A percentile compares a stretch with the other conserved stretches of the same genome.
Conservation (phyloP, 2,888 invertebrate species). For the Lissocephala sabroskyi region DNA sequence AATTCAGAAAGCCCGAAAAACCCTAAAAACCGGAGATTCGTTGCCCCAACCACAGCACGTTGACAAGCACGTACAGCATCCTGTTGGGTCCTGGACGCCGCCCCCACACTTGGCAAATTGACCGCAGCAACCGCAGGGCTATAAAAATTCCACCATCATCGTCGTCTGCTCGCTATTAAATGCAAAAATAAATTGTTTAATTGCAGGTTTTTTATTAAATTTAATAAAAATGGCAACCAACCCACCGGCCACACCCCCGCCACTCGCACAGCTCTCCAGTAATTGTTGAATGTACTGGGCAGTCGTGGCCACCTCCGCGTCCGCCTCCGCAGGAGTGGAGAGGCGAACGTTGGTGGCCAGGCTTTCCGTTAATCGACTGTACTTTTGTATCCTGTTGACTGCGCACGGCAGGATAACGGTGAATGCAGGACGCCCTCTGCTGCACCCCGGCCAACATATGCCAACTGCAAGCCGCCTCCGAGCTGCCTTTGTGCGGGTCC, state of each 20-base stretch:
- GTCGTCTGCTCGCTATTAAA: neutral
- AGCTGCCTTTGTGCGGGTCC: neutral
- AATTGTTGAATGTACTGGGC: too few relatives aligned
- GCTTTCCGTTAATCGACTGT: slow-evolving; percentile 60
- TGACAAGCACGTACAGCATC: too few relatives aligned
- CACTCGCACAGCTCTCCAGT: neutral
- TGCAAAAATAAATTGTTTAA: slow-evolving; percentile 43
- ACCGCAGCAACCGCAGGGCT: slow-evolving; percentile 36
- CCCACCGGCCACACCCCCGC: neutral
- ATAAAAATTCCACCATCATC: slow-evolving; percentile 45
- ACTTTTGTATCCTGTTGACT: slow-evolving; percentile 52
- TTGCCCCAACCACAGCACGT: too few relatives aligned
- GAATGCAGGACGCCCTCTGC: neutral
- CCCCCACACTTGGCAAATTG: too few relatives aligned
- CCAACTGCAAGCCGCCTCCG: neutral
- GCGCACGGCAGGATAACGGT: slow-evolving; percentile 10
- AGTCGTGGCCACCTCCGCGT: too few relatives aligned
- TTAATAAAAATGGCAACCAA: slow-evolving; percentile 37
- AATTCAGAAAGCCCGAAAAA: too few relatives aligned
- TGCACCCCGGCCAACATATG: neutral
- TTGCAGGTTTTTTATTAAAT: slow-evolving; percentile 60
- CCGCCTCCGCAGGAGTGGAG: too few relatives aligned
- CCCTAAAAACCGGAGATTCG: too few relatives aligned
- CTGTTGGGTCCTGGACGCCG: too few relatives aligned
- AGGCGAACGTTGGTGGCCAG: slow-evolving; percentile 6